These are phyloP conservation scores for Machimus atricapillus DNA, from an alignment of 2,888 invertebrate genomes.

Conservation along the genomic window DNA sequence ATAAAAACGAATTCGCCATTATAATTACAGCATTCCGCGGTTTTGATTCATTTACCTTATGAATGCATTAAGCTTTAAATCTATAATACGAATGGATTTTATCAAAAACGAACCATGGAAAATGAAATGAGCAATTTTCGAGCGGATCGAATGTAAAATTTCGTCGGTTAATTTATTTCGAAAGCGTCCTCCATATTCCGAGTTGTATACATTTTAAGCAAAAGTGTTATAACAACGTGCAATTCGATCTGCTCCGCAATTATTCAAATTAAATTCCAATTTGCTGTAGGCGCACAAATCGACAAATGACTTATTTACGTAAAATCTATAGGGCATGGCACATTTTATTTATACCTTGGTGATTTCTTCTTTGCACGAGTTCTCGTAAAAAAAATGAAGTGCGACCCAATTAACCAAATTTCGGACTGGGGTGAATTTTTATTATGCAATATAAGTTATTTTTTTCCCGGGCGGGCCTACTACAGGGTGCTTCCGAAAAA, in stretches of 20 bases:
- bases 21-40: not conserved
- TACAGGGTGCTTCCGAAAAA: not conserved
- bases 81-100: not conserved
- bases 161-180: not conserved
- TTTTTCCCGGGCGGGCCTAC: not conserved
- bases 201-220: not conserved
- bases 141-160: not conserved
- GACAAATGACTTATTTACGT: not conserved
- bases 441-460: not conserved
- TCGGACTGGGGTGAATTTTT: not conserved
- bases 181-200: not conserved
- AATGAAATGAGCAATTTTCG: not conserved
- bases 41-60: not conserved
- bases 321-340: not conserved
- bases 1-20: not conserved
- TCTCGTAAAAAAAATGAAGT: not conserved
- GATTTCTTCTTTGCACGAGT: not conserved
- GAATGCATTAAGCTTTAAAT: not conserved
- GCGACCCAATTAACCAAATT: not conserved
- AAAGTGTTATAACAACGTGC: not conserved
- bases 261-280: not conserved
- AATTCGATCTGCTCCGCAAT: not conserved
- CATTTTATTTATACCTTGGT: not conserved
- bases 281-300: not conserved
- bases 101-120: not conserved